phyloP scores from a whole-genome alignment of 2,888 invertebrate genomes.

The Melinaea marsaeus region DNA sequence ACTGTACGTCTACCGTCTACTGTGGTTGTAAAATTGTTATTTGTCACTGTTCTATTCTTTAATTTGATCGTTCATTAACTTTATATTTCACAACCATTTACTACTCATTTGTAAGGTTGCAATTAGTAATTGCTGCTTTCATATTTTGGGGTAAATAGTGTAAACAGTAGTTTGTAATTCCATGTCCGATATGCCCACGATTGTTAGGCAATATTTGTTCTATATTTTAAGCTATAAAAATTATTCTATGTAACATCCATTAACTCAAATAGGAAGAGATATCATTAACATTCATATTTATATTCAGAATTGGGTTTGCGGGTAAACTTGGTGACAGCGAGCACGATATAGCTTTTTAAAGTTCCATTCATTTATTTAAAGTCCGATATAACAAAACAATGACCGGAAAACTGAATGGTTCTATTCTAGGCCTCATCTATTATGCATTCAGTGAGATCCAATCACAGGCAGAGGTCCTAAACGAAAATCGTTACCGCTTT shows the following conservation, averaged over 20 bases:
- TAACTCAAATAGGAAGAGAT: too few species aligned
- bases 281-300: not conserved
- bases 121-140: too few species aligned
- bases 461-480: constrained; percentile 53
- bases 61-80: too few species aligned
- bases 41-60: constrained; percentile 2
- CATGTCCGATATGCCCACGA: too few species aligned
- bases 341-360: constrained; percentile 22
- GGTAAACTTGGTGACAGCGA: constrained; percentile 7
- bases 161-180: too few species aligned
- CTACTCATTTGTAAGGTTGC: too few species aligned
- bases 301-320: not conserved
- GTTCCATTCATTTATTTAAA: constrained; percentile 30
- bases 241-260: too few species aligned
- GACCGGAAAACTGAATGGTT: constrained; percentile 57
- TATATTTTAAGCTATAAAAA: too few species aligned
- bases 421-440: constrained; percentile 71
- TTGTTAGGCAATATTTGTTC: too few species aligned
- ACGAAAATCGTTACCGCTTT: constrained; percentile 64
- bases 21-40: not conserved
- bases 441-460: constrained; percentile 62
- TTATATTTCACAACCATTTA: too few species aligned
- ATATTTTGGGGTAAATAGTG: too few species aligned
- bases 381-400: constrained; percentile 60
- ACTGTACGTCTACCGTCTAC: constrained; percentile 38